Conservation (phyloP, 2,888 invertebrate genomes). For the Oscheius onirici region DNA sequence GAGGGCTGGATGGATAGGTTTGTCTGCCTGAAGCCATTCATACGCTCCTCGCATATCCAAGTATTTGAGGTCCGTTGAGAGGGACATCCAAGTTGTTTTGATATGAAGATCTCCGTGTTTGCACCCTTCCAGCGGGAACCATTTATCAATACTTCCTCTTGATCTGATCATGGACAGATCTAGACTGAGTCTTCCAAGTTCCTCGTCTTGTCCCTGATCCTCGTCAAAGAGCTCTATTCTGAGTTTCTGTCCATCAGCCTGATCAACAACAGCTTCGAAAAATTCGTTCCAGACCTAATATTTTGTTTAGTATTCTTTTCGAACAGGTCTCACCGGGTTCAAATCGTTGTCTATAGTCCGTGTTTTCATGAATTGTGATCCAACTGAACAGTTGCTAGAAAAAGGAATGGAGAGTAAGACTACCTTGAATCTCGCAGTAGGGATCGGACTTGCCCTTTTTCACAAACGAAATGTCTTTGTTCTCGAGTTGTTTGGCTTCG, state of each 20-base stretch:
- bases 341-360: slow-evolving; percentile 91
- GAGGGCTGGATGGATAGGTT: slow-evolving; percentile 74
- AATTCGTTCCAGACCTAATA: slow-evolving; percentile 97
- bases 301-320: too few species aligned
- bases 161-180: slow-evolving; percentile 77
- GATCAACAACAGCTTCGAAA: slow-evolving; percentile 80
- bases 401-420: neutral
- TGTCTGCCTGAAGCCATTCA: slow-evolving; percentile 61
- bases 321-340: too few species aligned
- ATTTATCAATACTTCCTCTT: slow-evolving; percentile 82
- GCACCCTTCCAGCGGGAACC: slow-evolving; percentile 92
- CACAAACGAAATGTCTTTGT: slow-evolving; percentile 90
- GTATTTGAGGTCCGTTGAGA: slow-evolving; percentile 72
- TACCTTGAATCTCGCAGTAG: slow-evolving; percentile 79
- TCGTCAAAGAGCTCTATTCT: slow-evolving; percentile 86
- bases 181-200: slow-evolving; percentile 85
- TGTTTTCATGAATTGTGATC: slow-evolving; percentile 91
- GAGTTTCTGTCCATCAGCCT: slow-evolving; percentile 68
- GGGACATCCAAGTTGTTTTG: slow-evolving; percentile 86
- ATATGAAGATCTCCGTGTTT: slow-evolving; percentile 93
- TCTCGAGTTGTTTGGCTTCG: slow-evolving; percentile 93
- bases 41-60: slow-evolving; percentile 36
- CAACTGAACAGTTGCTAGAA: slow-evolving; percentile 78
- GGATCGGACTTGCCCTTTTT: slow-evolving; percentile 98
- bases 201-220: slow-evolving; percentile 90